Percentiles rank a stretch among this genome's conserved stretches.
Conservation (phyloP, 2,113 vertebrate species). For the Triplophysa dalaica region DNA sequence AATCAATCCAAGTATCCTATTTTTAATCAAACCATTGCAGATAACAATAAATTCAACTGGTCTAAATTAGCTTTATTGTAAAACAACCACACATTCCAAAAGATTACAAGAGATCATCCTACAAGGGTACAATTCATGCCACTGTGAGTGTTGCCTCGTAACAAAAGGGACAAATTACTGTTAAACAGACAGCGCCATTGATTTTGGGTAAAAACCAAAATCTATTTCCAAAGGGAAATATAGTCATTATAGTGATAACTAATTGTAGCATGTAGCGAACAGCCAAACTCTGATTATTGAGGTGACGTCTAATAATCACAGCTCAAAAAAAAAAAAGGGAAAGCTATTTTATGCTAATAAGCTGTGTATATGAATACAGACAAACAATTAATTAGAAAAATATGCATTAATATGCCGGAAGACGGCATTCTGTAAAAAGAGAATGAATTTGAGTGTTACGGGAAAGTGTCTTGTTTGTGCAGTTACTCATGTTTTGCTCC, state of each 20-base stretch:
- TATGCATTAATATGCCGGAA: too few species aligned
- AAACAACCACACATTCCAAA: too few species aligned
- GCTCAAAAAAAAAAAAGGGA: neutral
- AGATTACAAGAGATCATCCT: too few species aligned
- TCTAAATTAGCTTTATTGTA: too few species aligned
- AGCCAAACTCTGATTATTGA: slow-evolving; percentile 18
- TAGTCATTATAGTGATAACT: slow-evolving; percentile 41
- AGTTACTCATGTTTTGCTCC: neutral
- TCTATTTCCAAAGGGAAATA: slow-evolving; percentile 40
- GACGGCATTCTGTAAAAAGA: too few species aligned
- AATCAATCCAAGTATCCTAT: too few species aligned
- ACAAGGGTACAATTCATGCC: too few species aligned
- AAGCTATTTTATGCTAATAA: neutral
- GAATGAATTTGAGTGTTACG: too few species aligned
- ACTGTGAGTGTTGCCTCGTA: neutral
- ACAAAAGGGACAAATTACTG: slow-evolving; percentile 23
- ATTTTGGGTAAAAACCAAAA: slow-evolving; percentile 45
- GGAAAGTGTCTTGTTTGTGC: neutral
- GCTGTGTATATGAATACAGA: neutral
- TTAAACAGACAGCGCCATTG: slow-evolving; percentile 2
- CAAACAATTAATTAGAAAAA: neutral
- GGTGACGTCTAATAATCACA: slow-evolving; percentile 14
- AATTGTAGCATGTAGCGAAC: slow-evolving; percentile 9
- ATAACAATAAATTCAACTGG: too few species aligned
- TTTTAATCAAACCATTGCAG: too few species aligned